Conservation (phyloP, 2,113 vertebrate species). For the Ibidorhyncha struthersii region DNA sequence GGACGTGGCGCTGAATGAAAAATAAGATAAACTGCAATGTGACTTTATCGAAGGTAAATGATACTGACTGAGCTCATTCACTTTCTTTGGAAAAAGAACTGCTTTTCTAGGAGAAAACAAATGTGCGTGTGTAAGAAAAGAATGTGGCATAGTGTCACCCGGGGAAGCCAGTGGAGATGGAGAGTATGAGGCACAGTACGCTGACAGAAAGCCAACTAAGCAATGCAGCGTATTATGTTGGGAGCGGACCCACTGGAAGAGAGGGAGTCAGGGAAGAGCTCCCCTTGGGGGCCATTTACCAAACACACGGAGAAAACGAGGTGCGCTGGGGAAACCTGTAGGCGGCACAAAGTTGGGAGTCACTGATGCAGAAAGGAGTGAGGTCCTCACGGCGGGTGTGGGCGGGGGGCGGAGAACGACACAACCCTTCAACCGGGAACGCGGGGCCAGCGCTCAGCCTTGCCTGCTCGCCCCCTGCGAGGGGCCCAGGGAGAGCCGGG, state of each 20-base stretch:
- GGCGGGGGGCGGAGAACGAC: accelerated
- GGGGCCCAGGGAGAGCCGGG: background rate
- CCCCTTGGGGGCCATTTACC: background rate
- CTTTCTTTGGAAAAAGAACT: background rate
- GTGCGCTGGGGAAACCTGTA: too few species aligned
- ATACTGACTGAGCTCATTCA: background rate
- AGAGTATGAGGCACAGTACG: accelerated
- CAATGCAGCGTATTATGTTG: accelerated
- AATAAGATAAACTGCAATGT: background rate
- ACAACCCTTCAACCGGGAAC: accelerated
- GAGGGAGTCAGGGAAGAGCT: too few species aligned
- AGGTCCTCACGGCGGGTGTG: background rate
- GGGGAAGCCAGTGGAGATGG: accelerated
- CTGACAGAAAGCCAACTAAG: background rate
- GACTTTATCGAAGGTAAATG: background rate
- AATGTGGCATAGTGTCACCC: too few species aligned
- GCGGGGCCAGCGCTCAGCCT: background rate
- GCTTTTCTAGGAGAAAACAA: background rate
- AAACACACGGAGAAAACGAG: accelerated
- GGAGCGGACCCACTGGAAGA: too few species aligned
- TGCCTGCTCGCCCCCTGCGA: too few species aligned
- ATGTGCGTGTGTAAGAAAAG: background rate
- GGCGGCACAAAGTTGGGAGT: background rate
- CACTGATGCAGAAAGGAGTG: accelerated
- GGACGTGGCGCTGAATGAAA: background rate